Percentiles rank a stretch among this genome's conserved stretches.
Conservation (phyloP, 2,888 invertebrate species). For the Sturmia bella region DNA sequence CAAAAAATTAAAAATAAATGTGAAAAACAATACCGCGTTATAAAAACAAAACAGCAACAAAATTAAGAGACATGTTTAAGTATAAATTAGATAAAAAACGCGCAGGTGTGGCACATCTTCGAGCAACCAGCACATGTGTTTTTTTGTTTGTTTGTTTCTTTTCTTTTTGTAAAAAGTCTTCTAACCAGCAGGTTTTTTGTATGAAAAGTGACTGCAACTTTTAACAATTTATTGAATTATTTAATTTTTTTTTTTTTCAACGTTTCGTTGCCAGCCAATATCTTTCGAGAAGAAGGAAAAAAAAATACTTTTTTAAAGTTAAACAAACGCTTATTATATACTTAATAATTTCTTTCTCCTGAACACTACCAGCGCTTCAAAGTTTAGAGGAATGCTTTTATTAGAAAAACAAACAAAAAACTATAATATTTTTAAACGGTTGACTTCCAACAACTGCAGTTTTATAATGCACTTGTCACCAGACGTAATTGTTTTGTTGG, state of each 20-base stretch:
- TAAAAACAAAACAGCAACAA: slow-evolving; percentile 20
- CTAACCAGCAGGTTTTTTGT: slow-evolving; percentile 37
- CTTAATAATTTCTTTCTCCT: slow-evolving; percentile 9
- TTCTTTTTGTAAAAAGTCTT: not conserved
- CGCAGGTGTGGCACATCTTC: slow-evolving; percentile 67
- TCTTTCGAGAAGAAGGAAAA: slow-evolving; percentile 12
- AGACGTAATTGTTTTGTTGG: not conserved
- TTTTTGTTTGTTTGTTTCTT: not conserved
- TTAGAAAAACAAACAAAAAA: too few species aligned
- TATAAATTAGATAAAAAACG: slow-evolving; percentile 50
- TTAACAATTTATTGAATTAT: slow-evolving; percentile 51
- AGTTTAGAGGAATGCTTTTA: not conserved
- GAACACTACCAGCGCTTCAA: not conserved
- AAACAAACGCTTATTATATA: slow-evolving; percentile 23
- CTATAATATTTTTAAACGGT: slow-evolving; percentile 8
- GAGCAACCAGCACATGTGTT: not conserved
- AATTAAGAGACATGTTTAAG: slow-evolving; percentile 61
- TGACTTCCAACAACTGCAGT: slow-evolving; percentile 2
- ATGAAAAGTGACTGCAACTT: slow-evolving; percentile 31
- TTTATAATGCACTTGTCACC: slow-evolving; percentile 67
- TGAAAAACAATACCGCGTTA: not conserved
- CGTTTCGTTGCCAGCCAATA: slow-evolving; percentile 47
- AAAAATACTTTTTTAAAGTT: not conserved
- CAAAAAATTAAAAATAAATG: slow-evolving; percentile 12
- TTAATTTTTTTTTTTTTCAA: slow-evolving; percentile 39